A percentile compares a stretch with the other conserved stretches of the same genome.
phyloP scores from a whole-genome alignment of 2,113 vertebrate species.

The Erythrolamprus reginae region DNA sequence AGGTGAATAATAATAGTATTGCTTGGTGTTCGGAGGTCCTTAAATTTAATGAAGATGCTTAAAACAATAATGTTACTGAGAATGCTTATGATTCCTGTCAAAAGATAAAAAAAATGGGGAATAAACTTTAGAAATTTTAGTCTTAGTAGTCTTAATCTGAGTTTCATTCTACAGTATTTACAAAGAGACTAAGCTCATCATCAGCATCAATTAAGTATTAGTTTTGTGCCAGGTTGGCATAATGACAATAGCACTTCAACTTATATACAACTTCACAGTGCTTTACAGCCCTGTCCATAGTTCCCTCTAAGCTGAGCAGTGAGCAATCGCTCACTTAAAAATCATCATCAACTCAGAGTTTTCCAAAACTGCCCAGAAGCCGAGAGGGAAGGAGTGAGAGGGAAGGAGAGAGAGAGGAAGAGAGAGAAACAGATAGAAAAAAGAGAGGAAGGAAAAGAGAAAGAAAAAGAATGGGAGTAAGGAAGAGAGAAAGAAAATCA shows the following conservation, averaged over 20 bases:
- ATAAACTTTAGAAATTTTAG: slow-evolving; percentile 1
- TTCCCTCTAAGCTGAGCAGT: no score
- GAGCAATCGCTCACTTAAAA: no score
- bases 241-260: background rate
- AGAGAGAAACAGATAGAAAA: no score
- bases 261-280: no score
- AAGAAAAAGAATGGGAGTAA: no score
- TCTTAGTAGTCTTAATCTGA: background rate
- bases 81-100: slow-evolving; percentile 86
- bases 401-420: no score
- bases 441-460: no score
- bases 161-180: background rate
- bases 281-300: no score
- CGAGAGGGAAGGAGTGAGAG: no score
- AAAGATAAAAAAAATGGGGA: slow-evolving; percentile 43
- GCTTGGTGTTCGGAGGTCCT: slow-evolving; percentile 90
- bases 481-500: no score
- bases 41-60: slow-evolving; percentile 90
- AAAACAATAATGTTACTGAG: slow-evolving; percentile 89
- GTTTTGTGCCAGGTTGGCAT: background rate
- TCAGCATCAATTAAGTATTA: background rate
- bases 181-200: background rate
- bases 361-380: no score
- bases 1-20: slow-evolving; percentile 94
- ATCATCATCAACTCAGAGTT: no score